Base-by-base conservation (phyloP, 2,113 vertebrate species). In the Mus pahari region DNA sequence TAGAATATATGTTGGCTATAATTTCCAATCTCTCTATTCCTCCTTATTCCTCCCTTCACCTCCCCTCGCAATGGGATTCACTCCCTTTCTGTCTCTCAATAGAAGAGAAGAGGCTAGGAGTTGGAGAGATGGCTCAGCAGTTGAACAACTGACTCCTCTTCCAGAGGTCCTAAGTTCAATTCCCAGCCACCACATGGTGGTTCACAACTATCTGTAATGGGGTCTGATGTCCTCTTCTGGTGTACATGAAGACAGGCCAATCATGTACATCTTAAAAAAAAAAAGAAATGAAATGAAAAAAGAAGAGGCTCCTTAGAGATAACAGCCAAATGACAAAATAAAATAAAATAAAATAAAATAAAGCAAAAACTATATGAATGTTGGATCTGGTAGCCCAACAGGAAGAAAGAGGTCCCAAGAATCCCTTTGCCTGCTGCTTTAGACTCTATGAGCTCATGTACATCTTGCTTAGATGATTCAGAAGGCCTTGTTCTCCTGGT, bases 11-110 rank as follows among this genome's bases (percentile, higher is more conserved):
- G 3, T n/a, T 82, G 22, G 39, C 8, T 42, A 58, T 24, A 60
- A 24, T 28, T 82, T 60, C 7, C 55, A 12, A 12, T 82, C 36
- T 7, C 13, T 39, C 79, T 42, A 62, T 24, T 42, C n/a, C 5
- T 28, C n/a, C n/a, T 62, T 17, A 5, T 28, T 9, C 7, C 1
- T 28, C 36, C 22, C 1, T 14, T 8, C 4, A 4, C 50, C 3
- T 36, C 9, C 31, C 45, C 31, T 55, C 50, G 8, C n/a, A 7
- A 8, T n/a, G 1, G 14, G 13, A 83, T 42, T 11, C 26, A 42
- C 7, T 16, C n/a, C 55, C n/a, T 62, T 42, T 62, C 81, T 17
- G 12, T 42, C 81, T 83, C n/a, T 28, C 5, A 60, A 9, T 83
- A 28, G n/a, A 60, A 82, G 60, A 60, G n/a, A 83, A 28, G 36